These are phyloP conservation scores for Origma solitaria DNA, from an alignment of 2,113 vertebrate species.

Conservation along the genomic window DNA sequence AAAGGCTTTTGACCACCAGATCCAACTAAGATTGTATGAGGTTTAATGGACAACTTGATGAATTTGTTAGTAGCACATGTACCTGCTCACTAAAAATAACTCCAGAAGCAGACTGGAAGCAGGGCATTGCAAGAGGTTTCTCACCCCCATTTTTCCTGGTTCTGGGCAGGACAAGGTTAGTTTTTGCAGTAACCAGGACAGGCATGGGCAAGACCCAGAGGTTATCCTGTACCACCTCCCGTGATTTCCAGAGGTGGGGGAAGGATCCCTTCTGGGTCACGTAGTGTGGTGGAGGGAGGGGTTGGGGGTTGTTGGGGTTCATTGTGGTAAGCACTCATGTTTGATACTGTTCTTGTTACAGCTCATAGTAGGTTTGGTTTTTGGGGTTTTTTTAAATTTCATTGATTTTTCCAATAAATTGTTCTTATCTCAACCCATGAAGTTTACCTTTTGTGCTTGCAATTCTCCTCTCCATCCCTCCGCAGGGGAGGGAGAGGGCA, in stretches of 20 bases:
- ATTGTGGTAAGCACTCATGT: rapidly evolving
- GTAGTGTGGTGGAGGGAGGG: background rate
- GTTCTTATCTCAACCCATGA: background rate
- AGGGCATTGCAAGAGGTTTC: background rate
- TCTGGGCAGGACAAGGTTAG: background rate
- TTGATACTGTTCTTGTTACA: too few species aligned
- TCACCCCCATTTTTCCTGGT: background rate
- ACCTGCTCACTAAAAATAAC: background rate
- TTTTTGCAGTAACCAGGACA: background rate
- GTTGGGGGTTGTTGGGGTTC: background rate
- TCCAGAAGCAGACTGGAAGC: background rate
- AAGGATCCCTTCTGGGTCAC: background rate
- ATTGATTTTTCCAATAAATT: background rate
- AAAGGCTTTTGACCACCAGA: background rate
- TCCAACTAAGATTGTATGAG: background rate
- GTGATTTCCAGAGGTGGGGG: rapidly evolving
- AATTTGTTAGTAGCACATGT: background rate
- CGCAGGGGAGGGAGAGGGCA: background rate
- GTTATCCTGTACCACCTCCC: background rate
- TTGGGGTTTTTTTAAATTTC: background rate
- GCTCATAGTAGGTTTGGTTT: too few species aligned
- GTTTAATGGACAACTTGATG: background rate
- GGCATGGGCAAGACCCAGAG: background rate
- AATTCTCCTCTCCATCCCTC: background rate
- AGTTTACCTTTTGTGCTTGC: background rate